Evolutionary conservation across 2,113 vertebrate species (phyloP).

Genomic region (Alexandromys fortis): DNA sequence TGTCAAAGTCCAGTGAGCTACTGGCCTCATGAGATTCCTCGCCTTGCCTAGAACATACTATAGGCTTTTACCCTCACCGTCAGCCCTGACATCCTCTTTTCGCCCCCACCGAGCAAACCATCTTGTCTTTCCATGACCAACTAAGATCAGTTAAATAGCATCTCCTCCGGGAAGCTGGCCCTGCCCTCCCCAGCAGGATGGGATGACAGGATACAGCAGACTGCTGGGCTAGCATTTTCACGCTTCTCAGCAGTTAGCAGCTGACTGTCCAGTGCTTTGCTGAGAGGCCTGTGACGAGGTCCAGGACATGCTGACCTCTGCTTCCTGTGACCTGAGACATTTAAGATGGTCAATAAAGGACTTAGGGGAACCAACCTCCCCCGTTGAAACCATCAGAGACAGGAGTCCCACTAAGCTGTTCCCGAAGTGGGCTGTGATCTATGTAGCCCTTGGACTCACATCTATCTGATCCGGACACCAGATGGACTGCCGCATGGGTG

Average conservation of each 20-base stretch:
- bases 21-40: not conserved
- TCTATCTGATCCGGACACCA: not conserved
- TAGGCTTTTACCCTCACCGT: not conserved
- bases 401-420: not conserved
- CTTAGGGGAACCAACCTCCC: not conserved
- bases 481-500: not conserved
- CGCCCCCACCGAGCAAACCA: not conserved
- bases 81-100: not conserved
- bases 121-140: not conserved
- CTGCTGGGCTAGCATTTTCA: not conserved
- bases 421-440: not conserved
- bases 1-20: not conserved
- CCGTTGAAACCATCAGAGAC: not conserved
- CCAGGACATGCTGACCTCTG: not conserved
- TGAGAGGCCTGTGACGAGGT: conserved; percentile 23
- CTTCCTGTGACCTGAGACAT: not conserved
- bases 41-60: not conserved
- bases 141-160: not conserved
- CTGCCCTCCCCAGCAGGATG: conserved; percentile 18
- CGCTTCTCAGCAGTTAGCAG: not conserved
- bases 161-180: not conserved
- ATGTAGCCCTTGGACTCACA: not conserved
- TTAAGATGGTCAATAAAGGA: conserved; percentile 24
- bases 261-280: not conserved
- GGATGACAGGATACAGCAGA: not conserved